Evolutionary conservation across 2,113 vertebrate species (phyloP).

Genomic region (Larimichthys polyactis): DNA sequence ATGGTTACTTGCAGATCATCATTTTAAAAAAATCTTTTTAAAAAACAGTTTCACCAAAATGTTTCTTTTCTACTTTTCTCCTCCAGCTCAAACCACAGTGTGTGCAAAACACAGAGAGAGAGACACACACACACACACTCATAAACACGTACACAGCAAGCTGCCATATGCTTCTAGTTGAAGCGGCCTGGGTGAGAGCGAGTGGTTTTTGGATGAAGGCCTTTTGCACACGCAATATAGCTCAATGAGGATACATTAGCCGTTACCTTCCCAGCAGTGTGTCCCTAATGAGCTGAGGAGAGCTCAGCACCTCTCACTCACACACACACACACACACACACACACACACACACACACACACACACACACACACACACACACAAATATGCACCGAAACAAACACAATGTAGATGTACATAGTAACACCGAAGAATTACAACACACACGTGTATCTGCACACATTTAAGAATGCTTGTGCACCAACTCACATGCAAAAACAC

Average conservation of each 20-base stretch:
- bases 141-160: slow-evolving; percentile 30
- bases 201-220: slow-evolving; percentile 68
- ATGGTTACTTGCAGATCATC: not conserved
- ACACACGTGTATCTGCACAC: not conserved
- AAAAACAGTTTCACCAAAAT: not conserved
- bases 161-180: slow-evolving; percentile 63
- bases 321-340: not conserved
- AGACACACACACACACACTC: slow-evolving; percentile 16
- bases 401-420: not conserved
- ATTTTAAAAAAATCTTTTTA: not conserved
- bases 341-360: not conserved
- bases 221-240: slow-evolving; percentile 67
- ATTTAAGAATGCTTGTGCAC: slow-evolving; percentile 14
- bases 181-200: slow-evolving; percentile 42
- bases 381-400: not conserved
- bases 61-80: not conserved
- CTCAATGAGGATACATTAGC: slow-evolving; percentile 60
- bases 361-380: not conserved
- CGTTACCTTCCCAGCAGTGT: slow-evolving; percentile 57
- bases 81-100: not conserved
- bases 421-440: slow-evolving; percentile 3
- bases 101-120: slow-evolving; percentile 5
- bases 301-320: slow-evolving; percentile 25
- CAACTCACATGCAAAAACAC: not conserved
- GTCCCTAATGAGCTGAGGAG: slow-evolving; percentile 56